A percentile compares a stretch with the other conserved stretches of the same genome.
phyloP scores from a whole-genome alignment of 2,797 vertebrate species.

The Propithecus perrieri region DNA sequence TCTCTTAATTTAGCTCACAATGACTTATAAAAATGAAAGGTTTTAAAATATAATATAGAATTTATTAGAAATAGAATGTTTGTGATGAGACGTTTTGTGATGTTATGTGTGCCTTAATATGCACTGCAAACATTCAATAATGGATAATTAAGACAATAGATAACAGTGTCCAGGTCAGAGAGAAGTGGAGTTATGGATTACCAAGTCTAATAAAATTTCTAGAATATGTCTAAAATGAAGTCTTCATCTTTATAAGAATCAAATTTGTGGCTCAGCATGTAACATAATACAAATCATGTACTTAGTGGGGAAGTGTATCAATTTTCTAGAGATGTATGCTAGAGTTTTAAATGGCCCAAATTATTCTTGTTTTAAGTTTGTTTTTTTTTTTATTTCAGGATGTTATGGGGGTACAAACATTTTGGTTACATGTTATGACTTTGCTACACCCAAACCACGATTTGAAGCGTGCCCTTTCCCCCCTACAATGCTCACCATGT shows the following conservation, averaged over 20 bases:
- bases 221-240: background rate
- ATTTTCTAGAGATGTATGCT: background rate
- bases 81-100: background rate
- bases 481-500: no score
- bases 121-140: background rate
- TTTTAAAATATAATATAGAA: background rate
- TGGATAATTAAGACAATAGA: background rate
- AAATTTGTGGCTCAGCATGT: background rate
- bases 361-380: background rate
- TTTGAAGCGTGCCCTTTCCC: no score
- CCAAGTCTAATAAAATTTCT: background rate
- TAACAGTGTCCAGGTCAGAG: background rate
- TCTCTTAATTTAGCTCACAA: background rate
- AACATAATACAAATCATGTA: background rate
- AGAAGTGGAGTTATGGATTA: background rate
- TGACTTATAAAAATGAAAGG: background rate
- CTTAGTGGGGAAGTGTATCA: background rate
- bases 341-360: background rate
- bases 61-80: background rate
- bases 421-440: no score
- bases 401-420: no score
- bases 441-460: no score
- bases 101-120: background rate
- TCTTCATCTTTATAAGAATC: background rate
- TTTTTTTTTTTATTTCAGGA: no score